Evolutionary conservation across 2,888 invertebrate species (phyloP), one percentile per base, ranked within the genome.

Genomic region (Amiota minor): DNA sequence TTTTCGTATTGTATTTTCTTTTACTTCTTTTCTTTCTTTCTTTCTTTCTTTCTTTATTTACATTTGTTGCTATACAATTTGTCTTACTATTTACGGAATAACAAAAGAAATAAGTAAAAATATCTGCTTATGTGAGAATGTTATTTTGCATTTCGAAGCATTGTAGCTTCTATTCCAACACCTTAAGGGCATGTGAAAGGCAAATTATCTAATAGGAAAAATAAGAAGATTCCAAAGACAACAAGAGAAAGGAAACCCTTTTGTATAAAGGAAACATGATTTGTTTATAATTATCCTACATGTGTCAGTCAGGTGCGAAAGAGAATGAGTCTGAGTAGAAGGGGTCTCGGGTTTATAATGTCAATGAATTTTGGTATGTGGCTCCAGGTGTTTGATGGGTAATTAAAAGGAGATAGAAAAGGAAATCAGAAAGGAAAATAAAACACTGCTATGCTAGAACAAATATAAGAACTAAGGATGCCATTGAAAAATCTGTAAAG

Each of bases 211-310:
- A 59, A 35, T 35, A 16, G 14, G 18, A 65, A n/a, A 20, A 18
- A 56, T 4, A 11, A n/a, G 56, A 12, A 56, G 12, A 56, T 23
- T 11, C 14, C 46, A 45, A 46, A 16, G 16, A 10, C 12, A 64
- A 64, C 8, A 16, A 16, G 6, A 45, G 16, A 45, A 64, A 47
- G 20, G 12, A 67, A 23, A 68, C 23, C 20, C 50, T 46, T 50
- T 68, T 68, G 49, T 49, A 49, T 20, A 67, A 67, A 67, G 49
- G 49, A 67, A 67, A 49, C 65, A 49, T 67, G 65, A 68, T 68
- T 68, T 68, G 67, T 68, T 68, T 68, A 68, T 68, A 53, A 53
- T 68, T 68, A 68, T 68, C 50, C 53, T 68, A 68, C 67, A 68
- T 68, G 67, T 68, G 67, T 68, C 67, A 68, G 67, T 23, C 35